phyloP scores from a whole-genome alignment of 2,113 vertebrate genomes.

The Amblyornis subalaris region DNA sequence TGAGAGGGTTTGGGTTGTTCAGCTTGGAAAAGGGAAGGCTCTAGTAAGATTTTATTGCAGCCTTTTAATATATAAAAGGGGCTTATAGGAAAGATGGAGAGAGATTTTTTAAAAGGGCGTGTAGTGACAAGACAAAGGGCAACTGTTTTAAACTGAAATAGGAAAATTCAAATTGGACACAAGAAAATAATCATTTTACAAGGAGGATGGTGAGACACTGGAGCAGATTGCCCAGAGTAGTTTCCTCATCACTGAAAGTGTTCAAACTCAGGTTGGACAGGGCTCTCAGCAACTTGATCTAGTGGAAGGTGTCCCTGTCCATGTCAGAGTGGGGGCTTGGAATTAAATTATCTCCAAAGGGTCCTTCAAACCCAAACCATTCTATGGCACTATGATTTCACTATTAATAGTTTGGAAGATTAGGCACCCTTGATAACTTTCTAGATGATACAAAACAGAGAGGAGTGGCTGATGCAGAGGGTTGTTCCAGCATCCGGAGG shows the following conservation, averaged over 20 bases:
- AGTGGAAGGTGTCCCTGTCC: background rate
- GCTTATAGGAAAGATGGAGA: background rate
- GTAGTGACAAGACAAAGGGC: background rate
- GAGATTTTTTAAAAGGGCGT: background rate
- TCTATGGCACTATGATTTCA: background rate
- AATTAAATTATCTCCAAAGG: background rate
- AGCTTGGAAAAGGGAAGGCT: background rate
- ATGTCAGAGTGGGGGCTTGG: accelerated
- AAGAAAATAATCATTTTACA: background rate
- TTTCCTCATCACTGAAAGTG: background rate
- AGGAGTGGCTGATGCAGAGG: background rate
- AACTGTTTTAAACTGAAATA: background rate
- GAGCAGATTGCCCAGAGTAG: background rate
- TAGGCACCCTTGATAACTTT: background rate
- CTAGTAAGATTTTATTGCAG: background rate
- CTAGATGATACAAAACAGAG: background rate
- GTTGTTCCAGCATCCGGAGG: background rate
- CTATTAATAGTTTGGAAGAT: background rate
- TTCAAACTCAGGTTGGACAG: background rate
- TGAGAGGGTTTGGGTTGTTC: background rate
- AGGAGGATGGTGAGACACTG: background rate
- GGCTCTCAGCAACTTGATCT: background rate
- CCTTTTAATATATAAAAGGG: background rate
- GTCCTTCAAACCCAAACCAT: background rate
- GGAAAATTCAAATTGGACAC: background rate